A percentile compares a stretch with the other conserved stretches of the same genome.
Conservation (phyloP, 2,888 invertebrate genomes). For the Pediacus dermestoides region DNA sequence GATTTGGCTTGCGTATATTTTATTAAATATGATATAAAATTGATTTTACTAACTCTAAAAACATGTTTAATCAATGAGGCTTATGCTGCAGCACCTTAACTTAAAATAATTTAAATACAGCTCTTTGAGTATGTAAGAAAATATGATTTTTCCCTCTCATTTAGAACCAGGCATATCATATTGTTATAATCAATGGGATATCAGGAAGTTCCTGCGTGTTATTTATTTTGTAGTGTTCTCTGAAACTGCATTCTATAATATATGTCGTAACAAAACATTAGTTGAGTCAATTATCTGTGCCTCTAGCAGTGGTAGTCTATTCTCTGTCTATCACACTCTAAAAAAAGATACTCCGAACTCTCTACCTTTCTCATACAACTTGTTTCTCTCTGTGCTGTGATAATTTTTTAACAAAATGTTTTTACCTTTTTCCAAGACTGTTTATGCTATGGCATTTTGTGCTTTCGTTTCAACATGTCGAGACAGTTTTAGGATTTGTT, state of each 20-base stretch:
- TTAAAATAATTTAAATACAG: too few relatives aligned
- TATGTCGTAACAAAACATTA: conserved; percentile 52
- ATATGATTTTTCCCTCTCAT: too few relatives aligned
- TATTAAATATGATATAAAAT: neutral
- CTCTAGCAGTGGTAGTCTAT: conserved; percentile 52
- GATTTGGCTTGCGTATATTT: conserved; percentile 2
- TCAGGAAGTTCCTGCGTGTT: conserved; percentile 45
- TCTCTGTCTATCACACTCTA: conserved; percentile 47
- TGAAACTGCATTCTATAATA: conserved; percentile 43
- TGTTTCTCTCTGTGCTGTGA: conserved; percentile 44
- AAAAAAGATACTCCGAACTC: conserved; percentile 30
- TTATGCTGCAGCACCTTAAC: too few relatives aligned
- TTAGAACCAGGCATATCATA: conserved; percentile 25
- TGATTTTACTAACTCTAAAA: too few relatives aligned
- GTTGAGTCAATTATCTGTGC: conserved; percentile 65
- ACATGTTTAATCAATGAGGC: too few relatives aligned
- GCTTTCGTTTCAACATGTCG: too few relatives aligned
- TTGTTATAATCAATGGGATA: conserved; percentile 32
- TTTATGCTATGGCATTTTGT: too few relatives aligned
- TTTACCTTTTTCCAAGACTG: conserved; percentile 26
- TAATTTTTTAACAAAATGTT: conserved; percentile 22
- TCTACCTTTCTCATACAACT: conserved; percentile 30
- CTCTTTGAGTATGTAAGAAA: too few relatives aligned
- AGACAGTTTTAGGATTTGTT: too few relatives aligned
- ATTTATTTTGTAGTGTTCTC: conserved; percentile 46